phyloP scores from a whole-genome alignment of 1,140 invertebrate genomes.

The Drosophila nannoptera region DNA sequence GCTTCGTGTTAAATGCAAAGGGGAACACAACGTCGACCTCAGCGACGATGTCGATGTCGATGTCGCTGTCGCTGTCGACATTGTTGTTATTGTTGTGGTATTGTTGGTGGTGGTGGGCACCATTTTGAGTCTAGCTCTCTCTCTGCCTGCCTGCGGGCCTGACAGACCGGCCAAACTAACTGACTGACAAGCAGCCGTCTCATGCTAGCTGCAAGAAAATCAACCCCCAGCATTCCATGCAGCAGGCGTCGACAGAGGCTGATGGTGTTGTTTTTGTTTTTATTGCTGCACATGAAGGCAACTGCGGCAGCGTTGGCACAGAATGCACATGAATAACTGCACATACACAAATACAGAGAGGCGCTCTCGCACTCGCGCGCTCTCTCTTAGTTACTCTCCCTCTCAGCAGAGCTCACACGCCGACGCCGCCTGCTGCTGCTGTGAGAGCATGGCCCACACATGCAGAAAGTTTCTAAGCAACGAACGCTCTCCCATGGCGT shows the following conservation, averaged over 20 bases:
- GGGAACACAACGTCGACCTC: constrained; percentile 53
- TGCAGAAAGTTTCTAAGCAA: constrained; percentile 44
- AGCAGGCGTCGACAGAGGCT: constrained; percentile 21
- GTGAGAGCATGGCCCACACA: constrained; percentile 39
- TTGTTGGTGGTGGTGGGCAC: constrained; percentile 66
- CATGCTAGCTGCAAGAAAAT: constrained; percentile 48
- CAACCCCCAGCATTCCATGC: constrained; percentile 41
- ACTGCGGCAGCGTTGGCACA: constrained; percentile 30
- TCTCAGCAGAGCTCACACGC: constrained; percentile 54
- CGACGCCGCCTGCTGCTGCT: constrained; percentile 54
- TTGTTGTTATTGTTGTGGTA: constrained; percentile 46
- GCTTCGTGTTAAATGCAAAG: constrained; percentile 53
- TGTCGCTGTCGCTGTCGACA: constrained; percentile 43
- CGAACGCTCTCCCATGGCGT: constrained; percentile 39
- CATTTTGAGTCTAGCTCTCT: constrained; percentile 73
- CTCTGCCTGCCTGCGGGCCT: constrained; percentile 27
- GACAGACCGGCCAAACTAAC: constrained; percentile 36
- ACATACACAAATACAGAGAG: constrained; percentile 15
- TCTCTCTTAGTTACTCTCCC: constrained; percentile 20
- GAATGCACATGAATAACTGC: constrained; percentile 43
- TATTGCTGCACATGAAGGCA: constrained; percentile 30
- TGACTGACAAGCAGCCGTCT: constrained; percentile 41
- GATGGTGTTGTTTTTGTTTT: constrained; percentile 16
- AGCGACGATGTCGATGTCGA: constrained; percentile 52
- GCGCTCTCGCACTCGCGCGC: constrained; percentile 10